Evolutionary conservation across 2,113 vertebrate species (phyloP), one percentile per base, ranked within the genome.

Genomic region (Tragelaphus strepsiceros): DNA sequence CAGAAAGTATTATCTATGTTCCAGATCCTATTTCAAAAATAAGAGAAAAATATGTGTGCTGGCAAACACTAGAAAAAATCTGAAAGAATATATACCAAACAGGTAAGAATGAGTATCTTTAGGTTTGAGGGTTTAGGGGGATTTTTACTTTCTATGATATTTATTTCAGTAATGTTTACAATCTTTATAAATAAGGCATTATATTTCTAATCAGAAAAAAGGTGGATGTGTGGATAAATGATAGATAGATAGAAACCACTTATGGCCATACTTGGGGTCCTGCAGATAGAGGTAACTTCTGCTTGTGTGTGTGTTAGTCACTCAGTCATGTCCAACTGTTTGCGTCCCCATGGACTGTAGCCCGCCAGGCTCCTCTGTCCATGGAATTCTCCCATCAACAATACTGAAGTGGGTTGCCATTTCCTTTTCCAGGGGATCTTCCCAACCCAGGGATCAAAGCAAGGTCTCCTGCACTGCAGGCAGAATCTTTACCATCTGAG

Each of bases 161-260:
- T 82, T 89, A 85, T 82, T 91, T 82, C 16, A 49, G 22, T 91
- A 92, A 88, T 58, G 78, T 28, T 88, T 93, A 12, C 9, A 35
- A 39, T 94, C 19, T 96, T 96, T 53, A 89, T 92, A 56, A 93
- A 91, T 78, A 30, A 51, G 91, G 32, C 82, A 46, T 90, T 67
- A 77, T 6, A 95, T 58, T 88, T 90, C 56, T 83, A 93, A 83
- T 86, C 82, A 97, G 84, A 94, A 90, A 96, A 78, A 88, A 46
- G 53, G 28, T 85, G 15, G 15, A 77, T 28, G 9, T 21, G 53
- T 39, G 28, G n/a, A 53, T 49, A 43, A 82, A 91, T 9, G 58
- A 87, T 58, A 11, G 30, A 49, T 58, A 32, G 82, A 62, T 2
- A 92, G 51, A 49, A 59, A 67, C 17, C 46, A 96, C 49, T 87